A percentile compares a stretch with the other conserved stretches of the same genome.
Evolutionary conservation across 2,797 vertebrate species (phyloP).

Genomic region (Smutsia gigantea): DNA sequence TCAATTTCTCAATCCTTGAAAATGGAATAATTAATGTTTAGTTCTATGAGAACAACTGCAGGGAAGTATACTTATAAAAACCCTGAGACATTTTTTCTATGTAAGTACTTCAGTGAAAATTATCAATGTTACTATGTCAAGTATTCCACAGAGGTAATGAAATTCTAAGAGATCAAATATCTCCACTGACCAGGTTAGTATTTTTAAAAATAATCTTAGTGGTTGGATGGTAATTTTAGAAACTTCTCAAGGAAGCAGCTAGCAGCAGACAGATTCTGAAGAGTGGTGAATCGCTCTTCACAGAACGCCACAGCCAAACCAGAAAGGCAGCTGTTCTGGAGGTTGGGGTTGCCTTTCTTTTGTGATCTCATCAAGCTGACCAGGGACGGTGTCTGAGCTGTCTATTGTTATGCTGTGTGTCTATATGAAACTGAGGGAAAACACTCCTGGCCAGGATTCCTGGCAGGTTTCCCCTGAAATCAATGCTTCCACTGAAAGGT

Average conservation of each 20-base stretch:
- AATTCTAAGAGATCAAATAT: constrained; percentile 5
- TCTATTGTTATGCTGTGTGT: not conserved
- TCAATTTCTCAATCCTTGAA: not conserved
- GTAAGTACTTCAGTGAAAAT: not conserved
- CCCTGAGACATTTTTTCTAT: not conserved
- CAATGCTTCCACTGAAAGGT: not conserved
- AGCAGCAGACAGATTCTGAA: not conserved
- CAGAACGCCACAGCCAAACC: not conserved
- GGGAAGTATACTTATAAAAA: constrained; percentile 21
- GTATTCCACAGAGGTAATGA: not conserved
- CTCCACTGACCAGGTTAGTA: not conserved
- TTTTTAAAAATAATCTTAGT: not conserved
- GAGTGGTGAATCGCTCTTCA: not conserved
- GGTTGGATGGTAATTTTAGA: not conserved
- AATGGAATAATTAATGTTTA: constrained; percentile 24
- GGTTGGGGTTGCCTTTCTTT: not conserved
- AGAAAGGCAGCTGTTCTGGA: not conserved
- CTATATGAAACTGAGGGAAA: not conserved
- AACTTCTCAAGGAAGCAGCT: not conserved
- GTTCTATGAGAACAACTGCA: not conserved
- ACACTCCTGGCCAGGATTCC: not conserved
- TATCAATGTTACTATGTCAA: not conserved
- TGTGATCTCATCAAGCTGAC: not conserved
- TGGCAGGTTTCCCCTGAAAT: not conserved
- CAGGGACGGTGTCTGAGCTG: not conserved